Percentiles rank a stretch among this genome's conserved stretches.
These are phyloP conservation scores for Tetraodon nigroviridis DNA, from an alignment of 2,113 vertebrate genomes.

Conservation along the genomic window DNA sequence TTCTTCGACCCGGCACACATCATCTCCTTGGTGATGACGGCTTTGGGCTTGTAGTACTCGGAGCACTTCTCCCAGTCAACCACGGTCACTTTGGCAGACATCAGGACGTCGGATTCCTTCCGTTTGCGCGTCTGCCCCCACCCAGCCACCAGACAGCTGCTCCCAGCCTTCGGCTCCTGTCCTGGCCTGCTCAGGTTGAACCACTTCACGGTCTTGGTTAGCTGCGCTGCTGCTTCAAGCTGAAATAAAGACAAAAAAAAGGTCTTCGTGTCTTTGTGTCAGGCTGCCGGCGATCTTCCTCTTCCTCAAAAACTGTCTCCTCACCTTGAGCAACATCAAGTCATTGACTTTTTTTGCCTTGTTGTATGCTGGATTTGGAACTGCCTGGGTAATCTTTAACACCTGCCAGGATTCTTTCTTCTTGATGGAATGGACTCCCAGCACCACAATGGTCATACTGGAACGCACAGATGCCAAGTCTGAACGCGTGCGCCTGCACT, in stretches of 20 bases:
- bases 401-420: slow-evolving; percentile 16
- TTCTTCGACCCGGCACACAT: slow-evolving; percentile 58
- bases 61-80: slow-evolving; percentile 49
- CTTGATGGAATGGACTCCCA: slow-evolving; percentile 63
- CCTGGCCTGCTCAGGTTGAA: background rate
- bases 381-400: slow-evolving; percentile 1
- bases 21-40: slow-evolving; percentile 54
- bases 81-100: slow-evolving; percentile 55
- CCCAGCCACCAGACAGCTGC: slow-evolving; percentile 61
- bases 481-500: background rate
- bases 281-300: too few species aligned
- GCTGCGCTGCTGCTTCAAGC: slow-evolving; percentile 43
- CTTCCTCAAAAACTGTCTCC: background rate
- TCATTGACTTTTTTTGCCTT: slow-evolving; percentile 20
- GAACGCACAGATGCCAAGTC: background rate
- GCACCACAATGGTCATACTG: slow-evolving; percentile 40
- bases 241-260: slow-evolving; percentile 21
- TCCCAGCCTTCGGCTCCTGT: slow-evolving; percentile 1
- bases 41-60: slow-evolving; percentile 32
- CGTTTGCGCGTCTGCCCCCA: slow-evolving; percentile 52
- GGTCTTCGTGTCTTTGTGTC: background rate
- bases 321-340: slow-evolving; percentile 70
- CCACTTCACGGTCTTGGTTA: slow-evolving; percentile 33
- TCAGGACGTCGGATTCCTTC: slow-evolving; percentile 51
- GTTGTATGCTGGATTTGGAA: slow-evolving; percentile 50